Base-by-base conservation (phyloP, 2,113 vertebrate species). In the Corydoras maculifer region DNA sequence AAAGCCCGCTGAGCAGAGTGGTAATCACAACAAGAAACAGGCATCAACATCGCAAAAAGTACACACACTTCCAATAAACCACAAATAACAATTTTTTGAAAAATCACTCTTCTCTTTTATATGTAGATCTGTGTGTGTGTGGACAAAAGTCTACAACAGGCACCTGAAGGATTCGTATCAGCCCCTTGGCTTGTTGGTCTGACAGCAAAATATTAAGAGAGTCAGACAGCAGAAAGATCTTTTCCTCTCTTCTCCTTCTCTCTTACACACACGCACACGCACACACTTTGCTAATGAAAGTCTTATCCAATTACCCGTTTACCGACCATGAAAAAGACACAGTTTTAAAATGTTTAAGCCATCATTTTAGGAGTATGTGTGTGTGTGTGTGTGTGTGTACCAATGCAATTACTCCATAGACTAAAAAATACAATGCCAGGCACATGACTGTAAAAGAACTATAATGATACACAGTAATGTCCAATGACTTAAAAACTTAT, bases 11-110 rank as follows among this genome's bases (percentile, higher is more conserved):
- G 54, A 18, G 5, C 51, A 15, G 11, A 57, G 11, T 50, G 62
- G 62, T 15, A 35, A 49, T 43, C n/a, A 32, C 53, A 64, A 50
- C 70, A 58, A 18, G 60, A 71, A 57, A 57, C 60, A 68, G 53
- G 10, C 15, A 68, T 14, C 10, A 49, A 2, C 11, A 58, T 15
- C 10, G 15, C 32, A 59, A 50, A 48, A 29, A 29, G 5, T 9
- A 29, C 5, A 30, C 13, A 13, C 35, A 60, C 4, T 1, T 4
- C 35, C 12, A 18, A 6, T 18, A 53, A 35, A 13, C 5, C 51
- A 13, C 11, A 9, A n/a, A 7, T 8, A n/a, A n/a, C 13, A 14
- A 2, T 32, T 55, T 25, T 66, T 53, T 30, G 14, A 54, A 14
- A 9, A 67, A 54, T 9, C 13, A 7, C 50, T 15, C 25, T 13